Base-by-base conservation (phyloP, 1,140 invertebrate species). In the Papilio polytes region DNA sequence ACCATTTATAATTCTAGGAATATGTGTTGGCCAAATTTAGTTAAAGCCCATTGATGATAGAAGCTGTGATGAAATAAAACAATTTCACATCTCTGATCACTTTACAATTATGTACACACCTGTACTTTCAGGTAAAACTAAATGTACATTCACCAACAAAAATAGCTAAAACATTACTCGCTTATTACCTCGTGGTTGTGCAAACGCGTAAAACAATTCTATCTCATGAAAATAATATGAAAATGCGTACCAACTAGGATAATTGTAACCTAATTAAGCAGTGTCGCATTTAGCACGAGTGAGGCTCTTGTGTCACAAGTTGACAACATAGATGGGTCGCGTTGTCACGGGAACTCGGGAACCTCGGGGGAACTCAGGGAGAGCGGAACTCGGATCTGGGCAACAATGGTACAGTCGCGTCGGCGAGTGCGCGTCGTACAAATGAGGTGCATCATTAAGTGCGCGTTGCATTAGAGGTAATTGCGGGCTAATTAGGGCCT, bases 381-480 rank as follows among this genome's bases (percentile, higher is more conserved):
- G 53, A 56, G 53, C 53, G 63, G 13, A 31, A 31, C 22, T 26
- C 63, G 8, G 74, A 22, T 78, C 46, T 80, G 72, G 74, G 74
- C 74, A 87, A 90, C 88, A 90, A 90, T 89, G 85, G 87, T 81
- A 80, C 85, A 84, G 82, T 80, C 74, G 84, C 82, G 79, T 82
- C 82, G 80, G 85, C 82, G 74, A 84, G 86, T 84, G 84, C 82
- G 74, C 74, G 83, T 83, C 86, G 80, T 82, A 89, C 85, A 91
- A 91, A 89, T 89, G 89, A 89, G 87, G 87, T 85, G 84, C 88
- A 91, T 92, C 91, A 92, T 92, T 93, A 92, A 93, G 85, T 90
- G 89, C 85, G 87, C 85, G 87, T 86, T 87, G 90, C 91, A 94
- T 94, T 94, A 94, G 90, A 85, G 85, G 89, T 93, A 93, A 93